These are phyloP conservation scores for Syncerus caffer DNA, from an alignment of 2,797 vertebrate species.

Conservation along the genomic window DNA sequence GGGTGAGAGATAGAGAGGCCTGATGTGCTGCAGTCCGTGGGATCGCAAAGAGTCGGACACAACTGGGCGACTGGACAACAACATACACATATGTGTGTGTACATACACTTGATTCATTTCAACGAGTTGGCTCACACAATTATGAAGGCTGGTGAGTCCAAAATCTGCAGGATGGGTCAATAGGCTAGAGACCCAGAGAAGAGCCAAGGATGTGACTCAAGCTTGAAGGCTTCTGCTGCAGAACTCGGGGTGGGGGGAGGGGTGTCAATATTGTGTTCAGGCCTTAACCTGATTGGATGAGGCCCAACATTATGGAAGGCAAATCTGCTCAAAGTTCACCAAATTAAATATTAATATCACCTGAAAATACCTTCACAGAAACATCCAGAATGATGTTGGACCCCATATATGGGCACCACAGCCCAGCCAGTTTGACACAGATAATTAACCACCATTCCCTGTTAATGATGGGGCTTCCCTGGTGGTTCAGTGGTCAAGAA, in stretches of 20 bases:
- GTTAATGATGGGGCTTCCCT: not conserved
- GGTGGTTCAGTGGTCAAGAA: not conserved
- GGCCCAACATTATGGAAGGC: not conserved
- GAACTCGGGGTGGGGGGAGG: fast-evolving
- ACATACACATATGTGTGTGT: too few species aligned
- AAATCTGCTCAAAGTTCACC: not conserved
- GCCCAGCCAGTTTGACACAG: not conserved
- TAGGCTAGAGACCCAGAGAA: not conserved
- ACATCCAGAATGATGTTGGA: not conserved
- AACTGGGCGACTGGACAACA: not conserved
- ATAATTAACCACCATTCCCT: not conserved
- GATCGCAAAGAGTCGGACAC: not conserved
- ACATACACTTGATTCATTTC: not conserved
- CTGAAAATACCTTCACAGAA: not conserved
- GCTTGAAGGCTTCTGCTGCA: not conserved
- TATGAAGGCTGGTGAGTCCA: not conserved
- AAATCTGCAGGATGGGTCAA: not conserved
- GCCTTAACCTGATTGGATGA: not conserved
- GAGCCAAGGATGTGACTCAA: not conserved
- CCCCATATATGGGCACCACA: too few species aligned
- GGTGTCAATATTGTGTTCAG: not conserved
- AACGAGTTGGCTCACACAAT: not conserved
- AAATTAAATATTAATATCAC: not conserved
- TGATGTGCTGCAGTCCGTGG: not conserved
- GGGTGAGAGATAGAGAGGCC: not conserved